phyloP scores from a whole-genome alignment of 2,113 vertebrate species.

The Xenotilapia flavipinnis region DNA sequence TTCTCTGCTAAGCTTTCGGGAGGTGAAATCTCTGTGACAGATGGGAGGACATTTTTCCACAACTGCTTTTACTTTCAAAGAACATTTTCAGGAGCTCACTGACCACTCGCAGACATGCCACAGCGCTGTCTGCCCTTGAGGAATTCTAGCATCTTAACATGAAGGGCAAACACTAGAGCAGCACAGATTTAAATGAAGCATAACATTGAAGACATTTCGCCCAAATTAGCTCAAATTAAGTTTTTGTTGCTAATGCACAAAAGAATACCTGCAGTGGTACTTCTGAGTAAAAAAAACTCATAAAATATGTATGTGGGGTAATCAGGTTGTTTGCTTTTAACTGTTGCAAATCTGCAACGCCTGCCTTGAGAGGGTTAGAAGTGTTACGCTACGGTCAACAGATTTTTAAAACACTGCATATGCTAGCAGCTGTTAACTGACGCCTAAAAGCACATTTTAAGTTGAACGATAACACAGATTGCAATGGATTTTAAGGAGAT shows the following conservation, averaged over 20 bases:
- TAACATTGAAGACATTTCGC: background rate
- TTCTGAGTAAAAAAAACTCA: background rate
- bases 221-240: background rate
- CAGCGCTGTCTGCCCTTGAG: background rate
- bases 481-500: background rate
- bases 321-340: background rate
- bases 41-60: conserved; percentile 35
- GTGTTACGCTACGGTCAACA: background rate
- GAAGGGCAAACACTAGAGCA: background rate
- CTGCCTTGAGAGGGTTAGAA: background rate
- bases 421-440: background rate
- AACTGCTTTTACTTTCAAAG: conserved; percentile 6
- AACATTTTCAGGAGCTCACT: background rate
- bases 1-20: conserved; percentile 30
- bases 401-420: background rate
- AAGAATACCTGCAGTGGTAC: background rate
- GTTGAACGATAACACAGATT: background rate
- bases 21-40: conserved; percentile 48
- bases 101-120: background rate
- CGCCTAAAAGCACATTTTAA: background rate
- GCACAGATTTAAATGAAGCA: background rate
- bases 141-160: background rate
- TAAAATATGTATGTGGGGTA: background rate
- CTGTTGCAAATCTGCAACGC: background rate
- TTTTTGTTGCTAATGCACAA: background rate